Evolutionary conservation across 2,888 invertebrate genomes (phyloP).

Genomic region (Dromius quadrimaculatus): DNA sequence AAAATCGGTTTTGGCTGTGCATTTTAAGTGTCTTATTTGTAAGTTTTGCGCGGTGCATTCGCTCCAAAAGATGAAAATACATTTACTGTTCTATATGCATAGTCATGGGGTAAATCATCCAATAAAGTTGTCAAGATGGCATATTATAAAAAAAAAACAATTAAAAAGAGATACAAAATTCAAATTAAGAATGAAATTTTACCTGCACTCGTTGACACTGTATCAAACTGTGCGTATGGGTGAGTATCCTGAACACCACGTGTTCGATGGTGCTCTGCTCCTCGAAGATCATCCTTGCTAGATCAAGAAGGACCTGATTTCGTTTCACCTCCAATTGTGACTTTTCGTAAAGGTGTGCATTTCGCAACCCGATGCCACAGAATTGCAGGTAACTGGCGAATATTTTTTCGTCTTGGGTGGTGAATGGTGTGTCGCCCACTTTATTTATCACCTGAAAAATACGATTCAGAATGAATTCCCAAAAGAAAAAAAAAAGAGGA

Average conservation of each 20-base stretch:
- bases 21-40: background rate
- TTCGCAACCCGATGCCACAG: constrained; percentile 94
- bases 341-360: constrained; percentile 96
- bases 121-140: too few relatives aligned
- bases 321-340: constrained; percentile 95
- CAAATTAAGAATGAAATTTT: too few relatives aligned
- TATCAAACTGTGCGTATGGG: constrained; percentile 93
- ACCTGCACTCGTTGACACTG: constrained; percentile 96
- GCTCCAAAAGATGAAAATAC: too few relatives aligned
- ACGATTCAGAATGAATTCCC: constrained; percentile 16
- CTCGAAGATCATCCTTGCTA: constrained; percentile 97
- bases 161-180: background rate
- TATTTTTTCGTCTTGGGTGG: constrained; percentile 88
- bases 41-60: too few relatives aligned
- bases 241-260: constrained; percentile 92
- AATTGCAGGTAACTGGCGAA: constrained; percentile 95
- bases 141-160: background rate
- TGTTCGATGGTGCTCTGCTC: constrained; percentile 97
- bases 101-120: too few relatives aligned
- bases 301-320: constrained; percentile 92
- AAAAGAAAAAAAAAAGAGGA: constrained; percentile 9
- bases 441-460: constrained; percentile 85
- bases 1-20: background rate
- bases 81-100: too few relatives aligned
- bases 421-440: constrained; percentile 86